Base-by-base conservation (phyloP, 2,888 invertebrate species). In the Lypha dubia region DNA sequence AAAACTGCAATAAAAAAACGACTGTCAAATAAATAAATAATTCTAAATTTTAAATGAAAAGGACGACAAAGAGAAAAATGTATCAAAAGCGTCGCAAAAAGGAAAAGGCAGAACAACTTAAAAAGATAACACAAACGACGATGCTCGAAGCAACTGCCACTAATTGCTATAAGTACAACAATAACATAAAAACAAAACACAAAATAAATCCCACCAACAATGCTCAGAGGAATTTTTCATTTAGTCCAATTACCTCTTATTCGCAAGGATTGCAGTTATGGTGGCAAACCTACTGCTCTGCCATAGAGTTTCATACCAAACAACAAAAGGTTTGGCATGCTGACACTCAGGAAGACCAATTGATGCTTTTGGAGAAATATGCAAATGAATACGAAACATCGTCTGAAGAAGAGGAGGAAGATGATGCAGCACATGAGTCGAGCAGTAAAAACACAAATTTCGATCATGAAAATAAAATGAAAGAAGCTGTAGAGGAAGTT, bases 331-430 rank as follows among this genome's bases (percentile, higher is more conserved):
- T 20, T 3, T 70, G 63, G 38, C n/a, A 38, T 11, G 24, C 35
- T 38, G 44, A 68, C n/a, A 22, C 35, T 1, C 20, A 70, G 32
- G 28, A 49, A 4, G 35, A 58, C 1, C 8, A 62, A 0, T 17
- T 41, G 13, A 13, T 24, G 17, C 56, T 84, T 6, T 70, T 84
- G 41, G 17, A 77, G 13, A 62, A 70, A 20, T 84, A 81, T 81
- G 84, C 84, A 2, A 63, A 74, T 15, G 84, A 84, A 46, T 84
- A 84, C 63, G 84, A 81, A 20, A 84, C 84, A 22, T 84, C 84
- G 3, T 84, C 84, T 3, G 71, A 73, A 11, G 84, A 83, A 22
- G 79, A 84, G n/a, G 79, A 80, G 1, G 53, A 65, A 15, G 20
- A 46, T 20, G 56, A 46, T 20, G 56, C 49, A 4, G 41, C 51